Conservation (phyloP, 2,113 vertebrate genomes). For the Catagonus wagneri region DNA sequence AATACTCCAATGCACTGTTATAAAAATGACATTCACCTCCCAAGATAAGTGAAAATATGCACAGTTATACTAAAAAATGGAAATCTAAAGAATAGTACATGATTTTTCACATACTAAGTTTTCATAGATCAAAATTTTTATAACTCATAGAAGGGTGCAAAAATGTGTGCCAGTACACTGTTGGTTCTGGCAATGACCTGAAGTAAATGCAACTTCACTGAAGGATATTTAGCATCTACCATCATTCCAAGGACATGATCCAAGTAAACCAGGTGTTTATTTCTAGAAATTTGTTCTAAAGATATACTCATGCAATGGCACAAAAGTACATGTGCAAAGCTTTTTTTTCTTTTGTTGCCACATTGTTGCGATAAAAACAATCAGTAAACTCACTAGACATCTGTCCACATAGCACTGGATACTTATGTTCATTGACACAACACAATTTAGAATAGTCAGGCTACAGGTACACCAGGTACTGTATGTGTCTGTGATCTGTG, state of each 20-base stretch:
- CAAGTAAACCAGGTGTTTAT: neutral
- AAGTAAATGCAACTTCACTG: neutral
- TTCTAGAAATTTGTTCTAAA: neutral
- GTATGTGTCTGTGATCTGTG: neutral
- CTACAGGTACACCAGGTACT: neutral
- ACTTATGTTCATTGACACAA: neutral
- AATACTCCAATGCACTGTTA: neutral
- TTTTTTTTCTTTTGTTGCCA: neutral
- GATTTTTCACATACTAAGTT: neutral
- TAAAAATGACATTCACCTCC: neutral
- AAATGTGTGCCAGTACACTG: rapidly evolving
- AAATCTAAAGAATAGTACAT: neutral
- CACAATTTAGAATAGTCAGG: neutral
- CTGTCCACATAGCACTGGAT: neutral
- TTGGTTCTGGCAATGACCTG: neutral
- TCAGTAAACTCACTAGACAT: neutral
- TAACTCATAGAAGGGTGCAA: neutral
- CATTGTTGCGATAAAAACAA: neutral
- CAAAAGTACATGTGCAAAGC: neutral
- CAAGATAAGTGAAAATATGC: neutral
- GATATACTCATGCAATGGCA: neutral
- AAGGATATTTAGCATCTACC: neutral
- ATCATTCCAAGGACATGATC: neutral
- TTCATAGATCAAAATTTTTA: neutral
- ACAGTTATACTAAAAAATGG: neutral